These are phyloP conservation scores for Notolabrus celidotus DNA, from an alignment of 2,797 vertebrate species.

Conservation along the genomic window DNA sequence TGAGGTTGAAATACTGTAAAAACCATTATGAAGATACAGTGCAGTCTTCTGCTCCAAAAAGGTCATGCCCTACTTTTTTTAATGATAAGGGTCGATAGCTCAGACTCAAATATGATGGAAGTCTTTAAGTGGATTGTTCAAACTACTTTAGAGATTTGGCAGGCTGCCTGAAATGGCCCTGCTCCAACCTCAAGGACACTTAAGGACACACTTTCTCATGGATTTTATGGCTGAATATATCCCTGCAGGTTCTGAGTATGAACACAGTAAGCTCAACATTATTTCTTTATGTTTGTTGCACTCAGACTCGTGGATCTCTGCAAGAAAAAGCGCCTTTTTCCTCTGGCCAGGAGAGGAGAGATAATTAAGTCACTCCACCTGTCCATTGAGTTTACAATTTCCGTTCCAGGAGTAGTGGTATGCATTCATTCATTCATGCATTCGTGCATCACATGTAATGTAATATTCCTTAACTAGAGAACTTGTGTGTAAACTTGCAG, in stretches of 20 bases:
- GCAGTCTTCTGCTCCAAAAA: neutral
- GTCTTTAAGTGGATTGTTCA: neutral
- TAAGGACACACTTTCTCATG: neutral
- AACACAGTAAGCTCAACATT: neutral
- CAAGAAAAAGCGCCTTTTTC: neutral
- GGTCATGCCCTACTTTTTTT: neutral
- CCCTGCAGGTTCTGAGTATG: neutral
- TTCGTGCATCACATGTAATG: neutral
- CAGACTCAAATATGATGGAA: neutral
- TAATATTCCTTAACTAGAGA: neutral
- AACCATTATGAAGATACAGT: neutral
- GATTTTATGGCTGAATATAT: neutral
- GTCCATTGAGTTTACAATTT: neutral
- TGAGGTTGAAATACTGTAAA: no score
- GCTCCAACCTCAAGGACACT: slow-evolving; percentile 10
- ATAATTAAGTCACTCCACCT: neutral
- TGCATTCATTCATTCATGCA: neutral
- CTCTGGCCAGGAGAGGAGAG: neutral
- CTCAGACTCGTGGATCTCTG: no score
- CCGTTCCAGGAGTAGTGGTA: neutral
- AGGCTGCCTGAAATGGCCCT: neutral
- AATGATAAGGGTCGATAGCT: neutral
- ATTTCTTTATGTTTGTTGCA: no score
- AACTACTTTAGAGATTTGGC: neutral
- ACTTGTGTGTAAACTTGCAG: neutral